phyloP scores from a whole-genome alignment of 2,797 vertebrate species.

The Australoheros facetus region DNA sequence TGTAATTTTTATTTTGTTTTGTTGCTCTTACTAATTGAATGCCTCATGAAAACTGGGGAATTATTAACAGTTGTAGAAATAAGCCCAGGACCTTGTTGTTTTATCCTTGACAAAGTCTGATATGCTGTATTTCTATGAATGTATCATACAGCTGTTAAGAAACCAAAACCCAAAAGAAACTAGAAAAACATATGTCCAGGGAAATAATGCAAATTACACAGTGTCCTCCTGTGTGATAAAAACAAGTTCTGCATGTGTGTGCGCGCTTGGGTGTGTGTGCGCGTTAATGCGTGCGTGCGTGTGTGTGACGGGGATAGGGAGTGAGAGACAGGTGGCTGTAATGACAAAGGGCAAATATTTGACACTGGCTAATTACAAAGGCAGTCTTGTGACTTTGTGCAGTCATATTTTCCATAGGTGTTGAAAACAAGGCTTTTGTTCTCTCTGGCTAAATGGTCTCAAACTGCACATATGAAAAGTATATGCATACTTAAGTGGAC shows the following conservation, averaged over 20 bases:
- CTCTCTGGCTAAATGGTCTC: constrained; percentile 6
- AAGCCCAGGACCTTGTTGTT: not conserved
- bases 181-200: not conserved
- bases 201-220: not conserved
- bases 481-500: constrained; percentile 2
- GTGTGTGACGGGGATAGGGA: not conserved
- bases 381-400: constrained; percentile 55
- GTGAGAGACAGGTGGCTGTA: constrained; percentile 57
- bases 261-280: constrained; percentile 8
- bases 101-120: not conserved
- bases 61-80: not conserved
- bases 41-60: not conserved
- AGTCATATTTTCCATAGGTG: constrained; percentile 64
- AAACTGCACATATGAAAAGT: constrained; percentile 1
- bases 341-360: constrained; percentile 76
- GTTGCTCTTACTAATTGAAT: not conserved
- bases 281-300: constrained; percentile 14
- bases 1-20: not conserved
- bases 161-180: not conserved
- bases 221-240: constrained; percentile 9
- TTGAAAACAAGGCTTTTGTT: constrained; percentile 44
- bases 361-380: constrained; percentile 62
- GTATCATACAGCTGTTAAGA: not conserved
- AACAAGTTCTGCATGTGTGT: not conserved
- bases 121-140: not conserved